Percentiles rank a stretch among this genome's conserved stretches.
phyloP scores from a whole-genome alignment of 2,113 vertebrate species.

The Pachycephala philippinensis region DNA sequence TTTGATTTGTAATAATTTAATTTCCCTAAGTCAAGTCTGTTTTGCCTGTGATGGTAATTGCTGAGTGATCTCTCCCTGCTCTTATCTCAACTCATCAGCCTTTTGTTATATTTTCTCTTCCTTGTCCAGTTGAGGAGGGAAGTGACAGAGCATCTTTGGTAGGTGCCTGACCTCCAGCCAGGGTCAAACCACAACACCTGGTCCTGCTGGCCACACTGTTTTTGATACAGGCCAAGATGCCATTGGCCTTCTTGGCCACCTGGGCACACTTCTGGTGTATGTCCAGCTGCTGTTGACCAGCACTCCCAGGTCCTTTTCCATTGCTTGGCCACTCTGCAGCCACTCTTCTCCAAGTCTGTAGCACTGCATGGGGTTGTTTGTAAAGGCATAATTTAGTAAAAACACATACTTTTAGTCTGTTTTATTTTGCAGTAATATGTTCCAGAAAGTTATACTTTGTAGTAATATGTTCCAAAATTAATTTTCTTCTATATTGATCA shows the following conservation, averaged over 20 bases:
- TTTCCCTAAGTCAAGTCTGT: background rate
- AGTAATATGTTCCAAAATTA: background rate
- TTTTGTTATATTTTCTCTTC: background rate
- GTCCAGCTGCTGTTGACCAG: background rate
- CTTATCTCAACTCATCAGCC: background rate
- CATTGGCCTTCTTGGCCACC: background rate
- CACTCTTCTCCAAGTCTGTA: background rate
- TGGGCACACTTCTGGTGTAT: background rate
- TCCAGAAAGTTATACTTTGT: background rate
- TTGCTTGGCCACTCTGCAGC: background rate
- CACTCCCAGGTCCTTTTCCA: background rate
- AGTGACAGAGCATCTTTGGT: background rate
- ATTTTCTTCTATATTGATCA: background rate
- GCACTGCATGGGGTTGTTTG: background rate
- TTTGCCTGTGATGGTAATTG: background rate
- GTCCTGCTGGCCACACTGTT: background rate
- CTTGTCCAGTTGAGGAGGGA: too few species aligned
- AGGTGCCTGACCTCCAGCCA: background rate
- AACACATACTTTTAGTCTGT: background rate
- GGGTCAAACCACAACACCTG: background rate
- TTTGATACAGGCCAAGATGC: background rate
- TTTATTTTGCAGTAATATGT: background rate
- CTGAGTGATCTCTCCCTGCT: background rate
- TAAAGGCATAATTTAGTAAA: background rate
- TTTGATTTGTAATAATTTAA: background rate